These are phyloP conservation scores for Hirtodrosophila trivittata DNA, from an alignment of 2,888 invertebrate species.

Conservation along the genomic window DNA sequence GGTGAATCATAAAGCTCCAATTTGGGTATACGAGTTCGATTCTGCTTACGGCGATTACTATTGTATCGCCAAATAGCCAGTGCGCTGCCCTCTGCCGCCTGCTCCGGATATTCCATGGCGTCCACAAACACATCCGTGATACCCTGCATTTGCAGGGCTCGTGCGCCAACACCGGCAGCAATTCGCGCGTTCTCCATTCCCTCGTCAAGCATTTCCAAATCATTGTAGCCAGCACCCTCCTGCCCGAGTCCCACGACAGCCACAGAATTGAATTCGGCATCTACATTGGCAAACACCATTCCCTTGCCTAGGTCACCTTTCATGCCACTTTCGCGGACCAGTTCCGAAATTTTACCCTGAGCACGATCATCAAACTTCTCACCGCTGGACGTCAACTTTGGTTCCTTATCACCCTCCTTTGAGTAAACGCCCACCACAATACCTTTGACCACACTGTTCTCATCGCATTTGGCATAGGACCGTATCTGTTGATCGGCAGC, in stretches of 20 bases:
- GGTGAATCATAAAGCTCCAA: slow-evolving; percentile 85
- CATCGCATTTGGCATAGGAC: slow-evolving; percentile 21
- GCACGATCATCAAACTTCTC: slow-evolving; percentile 85
- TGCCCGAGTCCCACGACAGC: slow-evolving; percentile 89
- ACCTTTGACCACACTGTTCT: slow-evolving; percentile 81
- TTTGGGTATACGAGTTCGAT: slow-evolving; percentile 84
- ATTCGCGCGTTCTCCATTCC: slow-evolving; percentile 88
- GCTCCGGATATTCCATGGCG: slow-evolving; percentile 87
- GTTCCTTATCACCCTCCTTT: slow-evolving; percentile 82
- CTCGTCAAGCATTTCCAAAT: slow-evolving; percentile 88
- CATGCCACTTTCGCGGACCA: slow-evolving; percentile 83
- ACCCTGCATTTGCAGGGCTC: slow-evolving; percentile 84
- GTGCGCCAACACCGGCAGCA: slow-evolving; percentile 87
- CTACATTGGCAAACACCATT: slow-evolving; percentile 86
- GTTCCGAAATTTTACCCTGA: slow-evolving; percentile 84
- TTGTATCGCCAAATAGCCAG: slow-evolving; percentile 86
- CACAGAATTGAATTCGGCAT: slow-evolving; percentile 86
- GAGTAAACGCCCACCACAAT: slow-evolving; percentile 85
- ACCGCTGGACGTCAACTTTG: slow-evolving; percentile 84
- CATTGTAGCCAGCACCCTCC: slow-evolving; percentile 86
- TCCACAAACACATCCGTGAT: slow-evolving; percentile 86
- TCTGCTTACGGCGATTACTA: slow-evolving; percentile 85
- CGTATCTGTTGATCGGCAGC: not conserved
- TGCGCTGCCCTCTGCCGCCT: slow-evolving; percentile 87
- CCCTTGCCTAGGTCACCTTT: slow-evolving; percentile 79